Base-by-base conservation (phyloP, 2,888 invertebrate species). In the Drosophila longiperda region DNA sequence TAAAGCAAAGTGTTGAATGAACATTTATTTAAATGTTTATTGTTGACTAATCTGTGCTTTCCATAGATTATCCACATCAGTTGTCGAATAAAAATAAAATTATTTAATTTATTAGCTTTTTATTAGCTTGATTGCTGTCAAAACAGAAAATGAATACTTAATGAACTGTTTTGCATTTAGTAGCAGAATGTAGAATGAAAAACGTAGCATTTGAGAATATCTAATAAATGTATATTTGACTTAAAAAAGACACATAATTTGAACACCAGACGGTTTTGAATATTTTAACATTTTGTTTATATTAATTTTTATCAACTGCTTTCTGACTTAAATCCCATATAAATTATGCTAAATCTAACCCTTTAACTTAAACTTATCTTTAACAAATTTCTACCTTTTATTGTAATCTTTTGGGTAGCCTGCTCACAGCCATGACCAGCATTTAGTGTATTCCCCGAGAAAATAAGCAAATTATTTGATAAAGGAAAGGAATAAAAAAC, bases 291-390 rank as follows among this genome's bases (percentile, higher is more conserved):
- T 23, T 29, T 15, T 29, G 4, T n/a, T 26, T 8, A n/a, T 17
- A 3, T 12, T n/a, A 7, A 8, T 20, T 55, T 29, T 29, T 57
- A 3, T 20, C 9, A 17, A n/a, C 17, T 29, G 36, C n/a, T 55
- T 38, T 33, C 11, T 45, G 12, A 23, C n/a, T 17, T 9, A 12
- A 64, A 40, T 26, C 32, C 7, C n/a, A 32, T 15, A 53, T 34
- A 54, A 66, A 66, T 55, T 66, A 55, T 52, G 38, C 33, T 26
- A 9, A 36, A 2, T 29, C n/a, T 0, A 11, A 29, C 3, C 20
- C 40, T 40, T 49, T 66, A 8, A 11, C n/a, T 32, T 36, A 29
- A 23, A 15, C 15, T 6, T 20, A 12, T 45, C 20, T 45, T 23
- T 15, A 15, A 45, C 15, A 45, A 23, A 50, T 50, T 42, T 26